Conservation (phyloP, 2,113 vertebrate species). For the Grallaria varia region DNA sequence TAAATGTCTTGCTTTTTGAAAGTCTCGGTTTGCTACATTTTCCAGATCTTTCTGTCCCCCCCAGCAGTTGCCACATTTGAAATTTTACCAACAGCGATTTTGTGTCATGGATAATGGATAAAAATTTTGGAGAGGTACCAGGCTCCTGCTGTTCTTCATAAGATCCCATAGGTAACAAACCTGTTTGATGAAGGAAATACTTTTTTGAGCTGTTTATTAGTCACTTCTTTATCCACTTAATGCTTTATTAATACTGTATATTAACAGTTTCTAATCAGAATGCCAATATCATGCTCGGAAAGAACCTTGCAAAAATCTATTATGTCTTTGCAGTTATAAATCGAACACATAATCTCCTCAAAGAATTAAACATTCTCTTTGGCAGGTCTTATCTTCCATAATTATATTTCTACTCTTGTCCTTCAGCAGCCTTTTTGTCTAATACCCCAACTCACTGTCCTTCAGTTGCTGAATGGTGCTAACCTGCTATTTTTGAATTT, state of each 20-base stretch:
- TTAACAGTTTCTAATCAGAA: slow-evolving; percentile 8
- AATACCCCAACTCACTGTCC: neutral
- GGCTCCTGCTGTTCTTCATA: neutral
- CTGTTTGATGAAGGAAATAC: neutral
- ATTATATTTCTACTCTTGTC: neutral
- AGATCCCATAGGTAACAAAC: neutral
- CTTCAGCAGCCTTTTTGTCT: neutral
- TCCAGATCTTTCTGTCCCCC: neutral
- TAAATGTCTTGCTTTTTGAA: neutral
- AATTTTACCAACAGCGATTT: neutral
- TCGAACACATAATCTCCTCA: neutral
- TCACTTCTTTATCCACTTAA: neutral
- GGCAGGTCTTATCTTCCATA: neutral
- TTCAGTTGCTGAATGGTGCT: neutral
- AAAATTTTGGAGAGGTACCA: neutral
- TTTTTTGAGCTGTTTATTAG: neutral
- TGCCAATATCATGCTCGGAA: neutral
- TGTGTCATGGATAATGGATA: neutral
- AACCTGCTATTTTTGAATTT: neutral
- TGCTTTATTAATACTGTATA: neutral
- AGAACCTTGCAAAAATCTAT: neutral
- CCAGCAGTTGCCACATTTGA: neutral
- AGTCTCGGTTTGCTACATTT: neutral
- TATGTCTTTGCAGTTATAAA: neutral
- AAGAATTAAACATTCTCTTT: neutral